Evolutionary conservation across 1,140 invertebrate genomes (phyloP), one percentile per base, ranked within the genome.

Genomic region (Stegodyphus dumicola): DNA sequence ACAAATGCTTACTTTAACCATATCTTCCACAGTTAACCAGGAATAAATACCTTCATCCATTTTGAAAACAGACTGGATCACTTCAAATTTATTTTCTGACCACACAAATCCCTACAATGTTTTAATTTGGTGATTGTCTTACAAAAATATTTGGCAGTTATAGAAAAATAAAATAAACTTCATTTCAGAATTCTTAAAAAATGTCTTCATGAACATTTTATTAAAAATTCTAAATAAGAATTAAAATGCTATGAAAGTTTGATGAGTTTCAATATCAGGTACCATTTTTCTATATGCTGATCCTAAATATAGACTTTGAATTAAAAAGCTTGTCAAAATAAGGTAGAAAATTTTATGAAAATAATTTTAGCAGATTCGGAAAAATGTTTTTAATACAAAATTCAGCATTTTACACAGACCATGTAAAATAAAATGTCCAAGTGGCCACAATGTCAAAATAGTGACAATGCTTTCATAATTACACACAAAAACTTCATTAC

Each of bases 31-130:
- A 33, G 73, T 18, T 60, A 33, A 7, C 81, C 81, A 85, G 52
- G 49, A 6, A 7, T 18, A 0, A 77, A 18, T n/a, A 13, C 70
- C 73, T 49, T 53, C 49, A 48, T 64, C 49, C 33, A 48, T 48
- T 48, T 74, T 83, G 17, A 85, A 85, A 33, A 76, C 7, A 48
- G 60, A 53, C 10, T 70, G 81, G 13, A 85, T 69, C 60, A 67
- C 53, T 48, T 49, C 10, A 70, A 69, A 85, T 76, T 52, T 7
- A 51, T 49, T 56, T 60, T 85, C 81, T 56, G 53, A 66, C 73
- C 81, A 67, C 11, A 52, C 64, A 85, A 76, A 85, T 10, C 81
- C 81, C 81, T 85, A 60, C 0, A 56, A 69, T 67, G 66, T 13
- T 56, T 76, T 2, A 51, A 73, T 13, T 51, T n/a, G n/a, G 18